Evolutionary conservation across 1,140 invertebrate species (phyloP), one percentile per base, ranked within the genome.

Genomic region (Calycopis cecrops): DNA sequence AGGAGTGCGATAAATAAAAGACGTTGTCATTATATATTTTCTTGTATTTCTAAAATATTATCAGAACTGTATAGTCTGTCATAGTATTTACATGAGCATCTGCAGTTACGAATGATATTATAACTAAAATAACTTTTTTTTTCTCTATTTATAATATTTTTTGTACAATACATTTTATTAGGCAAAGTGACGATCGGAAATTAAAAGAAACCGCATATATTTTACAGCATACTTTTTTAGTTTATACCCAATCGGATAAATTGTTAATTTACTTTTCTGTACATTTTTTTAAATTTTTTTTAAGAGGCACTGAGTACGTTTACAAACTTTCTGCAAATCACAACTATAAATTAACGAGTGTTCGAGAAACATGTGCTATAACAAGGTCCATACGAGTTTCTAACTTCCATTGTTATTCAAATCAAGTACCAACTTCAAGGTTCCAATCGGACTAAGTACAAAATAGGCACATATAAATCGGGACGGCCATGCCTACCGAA

Each of bases 41-140:
- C 65, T 69, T 82, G 73, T 82, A 79, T 82, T 81, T 79, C 76
- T 82, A 79, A 78, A 69, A 78, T 79, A 76, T 42, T 53, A 50
- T 73, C 73, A 79, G 63, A 78, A 72, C 68, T 78, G 78, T 78
- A 76, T 78, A 76, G 28, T 42, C 73, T 66, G 69, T 78, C 63
- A 69, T 76, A 72, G 60, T 82, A 82, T 82, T 74, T 82, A 82
- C 79, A 82, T 79, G 79, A 82, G 79, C 79, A 79, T 76, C 77
- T 67, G 72, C 67, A 71, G 73, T 82, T 82, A 67, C 68, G 63
- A 79, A 76, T 79, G 73, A 68, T 72, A 73, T 77, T 77, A 79
- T 69, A 75, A 72, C 74, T 78, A 82, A 82, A 82, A 79, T 79
- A 79, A n/a, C n/a, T 63, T 69, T 73, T 79, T 77, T 69, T 79